Evolutionary conservation across 1,140 invertebrate species (phyloP).

Genomic region (Venturia canescens): DNA sequence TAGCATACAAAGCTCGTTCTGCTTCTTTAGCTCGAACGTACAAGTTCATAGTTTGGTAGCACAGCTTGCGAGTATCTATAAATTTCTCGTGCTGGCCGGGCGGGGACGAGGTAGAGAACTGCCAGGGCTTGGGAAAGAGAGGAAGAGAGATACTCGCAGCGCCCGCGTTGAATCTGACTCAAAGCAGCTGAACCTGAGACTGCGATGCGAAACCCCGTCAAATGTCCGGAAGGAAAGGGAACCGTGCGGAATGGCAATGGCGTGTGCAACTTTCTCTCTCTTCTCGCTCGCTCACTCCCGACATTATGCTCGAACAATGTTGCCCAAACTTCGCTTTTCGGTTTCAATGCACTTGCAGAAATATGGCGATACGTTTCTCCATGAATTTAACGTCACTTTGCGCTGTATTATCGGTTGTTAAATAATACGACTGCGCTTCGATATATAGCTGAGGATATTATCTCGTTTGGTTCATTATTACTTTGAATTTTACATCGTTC

Average conservation of each 20-base stretch:
- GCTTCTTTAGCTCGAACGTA: neutral
- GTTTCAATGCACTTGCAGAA: slow-evolving; percentile 1
- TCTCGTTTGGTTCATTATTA: neutral
- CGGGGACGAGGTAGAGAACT: neutral
- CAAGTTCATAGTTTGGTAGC: slow-evolving; percentile 16
- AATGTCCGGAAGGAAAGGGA: slow-evolving; percentile 11
- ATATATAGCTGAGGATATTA: neutral
- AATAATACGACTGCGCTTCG: too few species aligned
- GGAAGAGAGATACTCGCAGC: neutral
- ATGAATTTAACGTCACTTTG: too few species aligned
- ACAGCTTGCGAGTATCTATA: slow-evolving; percentile 26
- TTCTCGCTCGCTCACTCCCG: neutral
- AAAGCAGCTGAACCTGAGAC: slow-evolving; percentile 12
- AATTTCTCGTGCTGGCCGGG: slow-evolving; percentile 19
- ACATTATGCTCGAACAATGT: neutral
- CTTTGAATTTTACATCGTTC: too few species aligned
- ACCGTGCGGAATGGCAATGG: neutral
- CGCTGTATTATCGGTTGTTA: too few species aligned
- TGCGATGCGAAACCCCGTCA: slow-evolving; percentile 21
- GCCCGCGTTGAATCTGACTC: neutral
- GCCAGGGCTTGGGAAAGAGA: neutral
- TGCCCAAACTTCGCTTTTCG: slow-evolving; percentile 2
- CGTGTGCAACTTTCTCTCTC: neutral
- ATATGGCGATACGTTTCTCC: neutral
- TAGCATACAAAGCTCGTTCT: neutral